These are phyloP conservation scores for Synodontis membranacea DNA, from an alignment of 2,113 vertebrate species.

Conservation along the genomic window DNA sequence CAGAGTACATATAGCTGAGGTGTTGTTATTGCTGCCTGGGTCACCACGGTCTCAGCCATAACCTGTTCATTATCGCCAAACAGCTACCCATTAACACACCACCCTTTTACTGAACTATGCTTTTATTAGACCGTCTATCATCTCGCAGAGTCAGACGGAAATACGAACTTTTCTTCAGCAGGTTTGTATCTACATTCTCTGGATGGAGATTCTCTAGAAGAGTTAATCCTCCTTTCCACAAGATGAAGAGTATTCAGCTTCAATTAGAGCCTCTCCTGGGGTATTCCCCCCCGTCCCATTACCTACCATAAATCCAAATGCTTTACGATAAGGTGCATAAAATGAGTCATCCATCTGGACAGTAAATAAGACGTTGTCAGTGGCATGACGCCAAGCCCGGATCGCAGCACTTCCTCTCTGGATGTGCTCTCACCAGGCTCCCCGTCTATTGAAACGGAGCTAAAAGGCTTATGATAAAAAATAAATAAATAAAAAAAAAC, in stretches of 20 bases:
- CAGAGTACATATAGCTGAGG: constrained; percentile 33
- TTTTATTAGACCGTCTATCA: constrained; percentile 69
- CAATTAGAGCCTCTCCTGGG: constrained; percentile 69
- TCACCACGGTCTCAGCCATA: constrained; percentile 64
- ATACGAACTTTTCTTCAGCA: constrained; percentile 60
- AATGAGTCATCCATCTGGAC: constrained; percentile 77
- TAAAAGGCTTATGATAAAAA: constrained; percentile 72
- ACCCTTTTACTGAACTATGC: constrained; percentile 64
- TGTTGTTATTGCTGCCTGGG: constrained; percentile 57
- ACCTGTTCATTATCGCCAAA: constrained; percentile 66
- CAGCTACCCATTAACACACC: constrained; percentile 67
- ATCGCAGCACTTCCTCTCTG: constrained; percentile 58
- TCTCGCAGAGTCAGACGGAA: constrained; percentile 65
- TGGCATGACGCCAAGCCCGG: constrained; percentile 66
- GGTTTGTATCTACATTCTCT: constrained; percentile 49
- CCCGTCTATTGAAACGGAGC: constrained; percentile 66
- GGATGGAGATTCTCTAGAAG: constrained; percentile 45
- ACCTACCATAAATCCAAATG: constrained; percentile 75
- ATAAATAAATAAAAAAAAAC: no score
- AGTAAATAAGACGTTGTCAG: constrained; percentile 79
- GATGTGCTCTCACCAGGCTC: constrained; percentile 54
- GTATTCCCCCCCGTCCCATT: constrained; percentile 73
- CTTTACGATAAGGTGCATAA: constrained; percentile 80
- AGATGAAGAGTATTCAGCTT: constrained; percentile 37
- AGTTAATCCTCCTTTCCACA: constrained; percentile 49